Evolutionary conservation across 2,888 invertebrate genomes (phyloP).

Genomic region (Chalcis sispes): DNA sequence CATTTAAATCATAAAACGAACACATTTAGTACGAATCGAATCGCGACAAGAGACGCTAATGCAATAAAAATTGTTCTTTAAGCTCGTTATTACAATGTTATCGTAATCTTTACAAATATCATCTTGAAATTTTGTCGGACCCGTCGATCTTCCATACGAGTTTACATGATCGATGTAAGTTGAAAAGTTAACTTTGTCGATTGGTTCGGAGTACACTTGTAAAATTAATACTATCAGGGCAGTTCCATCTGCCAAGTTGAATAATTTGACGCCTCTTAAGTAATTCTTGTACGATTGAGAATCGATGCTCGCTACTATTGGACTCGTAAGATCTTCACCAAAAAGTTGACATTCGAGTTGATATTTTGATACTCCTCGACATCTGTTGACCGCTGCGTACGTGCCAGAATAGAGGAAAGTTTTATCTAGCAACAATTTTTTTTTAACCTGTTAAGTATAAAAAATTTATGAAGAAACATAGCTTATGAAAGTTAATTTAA

Average conservation of each 20-base stretch:
- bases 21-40: constrained; percentile 21
- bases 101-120: constrained; percentile 32
- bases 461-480: not conserved
- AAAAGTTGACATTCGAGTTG: constrained; percentile 8
- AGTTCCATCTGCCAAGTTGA: constrained; percentile 13
- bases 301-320: not conserved
- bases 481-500: not conserved
- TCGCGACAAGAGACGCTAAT: constrained; percentile 5
- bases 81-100: not conserved
- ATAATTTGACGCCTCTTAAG: not conserved
- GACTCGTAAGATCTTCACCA: not conserved
- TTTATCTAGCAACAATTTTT: not conserved
- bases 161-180: constrained; percentile 25
- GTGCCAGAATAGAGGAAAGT: constrained; percentile 15
- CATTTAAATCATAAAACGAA: not conserved
- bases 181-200: not conserved
- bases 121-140: constrained; percentile 13
- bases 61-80: constrained; percentile 8
- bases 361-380: not conserved
- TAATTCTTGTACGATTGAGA: constrained; percentile 6
- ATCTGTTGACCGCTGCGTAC: not conserved
- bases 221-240: constrained; percentile 10
- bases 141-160: not conserved
- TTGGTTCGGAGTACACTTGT: not conserved
- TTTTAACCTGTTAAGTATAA: not conserved